phyloP scores from a whole-genome alignment of 2,113 vertebrate species.

The Proterorhinus semilunaris region DNA sequence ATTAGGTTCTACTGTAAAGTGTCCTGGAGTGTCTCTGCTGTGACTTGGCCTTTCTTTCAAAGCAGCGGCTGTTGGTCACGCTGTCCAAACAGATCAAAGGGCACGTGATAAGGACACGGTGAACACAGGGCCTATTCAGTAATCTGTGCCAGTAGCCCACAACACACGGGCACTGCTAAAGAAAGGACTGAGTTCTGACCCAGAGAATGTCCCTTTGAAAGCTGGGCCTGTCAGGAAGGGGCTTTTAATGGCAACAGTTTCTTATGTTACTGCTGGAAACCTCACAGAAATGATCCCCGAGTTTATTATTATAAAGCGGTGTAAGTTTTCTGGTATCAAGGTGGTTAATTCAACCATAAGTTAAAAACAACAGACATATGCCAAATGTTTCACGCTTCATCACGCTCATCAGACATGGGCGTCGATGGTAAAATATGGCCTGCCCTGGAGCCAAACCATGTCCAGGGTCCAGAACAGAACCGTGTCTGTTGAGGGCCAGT shows the following conservation, averaged over 20 bases:
- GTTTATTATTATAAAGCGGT: constrained; percentile 5
- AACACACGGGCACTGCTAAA: constrained; percentile 58
- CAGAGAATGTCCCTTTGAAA: constrained; percentile 38
- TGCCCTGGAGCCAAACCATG: too few species aligned
- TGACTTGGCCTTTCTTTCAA: constrained; percentile 31
- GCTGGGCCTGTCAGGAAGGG: constrained; percentile 15
- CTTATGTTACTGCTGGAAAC: constrained; percentile 31
- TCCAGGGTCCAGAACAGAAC: too few species aligned
- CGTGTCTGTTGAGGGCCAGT: too few species aligned
- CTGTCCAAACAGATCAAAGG: constrained; percentile 78
- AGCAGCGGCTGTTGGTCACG: constrained; percentile 56
- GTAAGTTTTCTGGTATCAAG: too few species aligned
- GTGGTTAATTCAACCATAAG: too few species aligned
- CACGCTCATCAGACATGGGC: too few species aligned
- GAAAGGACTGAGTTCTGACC: constrained; percentile 27
- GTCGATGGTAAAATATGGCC: too few species aligned
- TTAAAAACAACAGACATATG: too few species aligned
- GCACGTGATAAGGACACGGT: constrained; percentile 68
- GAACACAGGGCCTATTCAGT: constrained; percentile 68
- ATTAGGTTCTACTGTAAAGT: neutral
- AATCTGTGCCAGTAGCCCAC: constrained; percentile 26
- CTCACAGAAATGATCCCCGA: constrained; percentile 17
- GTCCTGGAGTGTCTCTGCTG: constrained; percentile 9
- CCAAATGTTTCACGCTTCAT: too few species aligned
- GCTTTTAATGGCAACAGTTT: constrained; percentile 35